These are phyloP conservation scores for Zeuzera pyrina DNA, from an alignment of 2,888 invertebrate genomes.

Conservation along the genomic window DNA sequence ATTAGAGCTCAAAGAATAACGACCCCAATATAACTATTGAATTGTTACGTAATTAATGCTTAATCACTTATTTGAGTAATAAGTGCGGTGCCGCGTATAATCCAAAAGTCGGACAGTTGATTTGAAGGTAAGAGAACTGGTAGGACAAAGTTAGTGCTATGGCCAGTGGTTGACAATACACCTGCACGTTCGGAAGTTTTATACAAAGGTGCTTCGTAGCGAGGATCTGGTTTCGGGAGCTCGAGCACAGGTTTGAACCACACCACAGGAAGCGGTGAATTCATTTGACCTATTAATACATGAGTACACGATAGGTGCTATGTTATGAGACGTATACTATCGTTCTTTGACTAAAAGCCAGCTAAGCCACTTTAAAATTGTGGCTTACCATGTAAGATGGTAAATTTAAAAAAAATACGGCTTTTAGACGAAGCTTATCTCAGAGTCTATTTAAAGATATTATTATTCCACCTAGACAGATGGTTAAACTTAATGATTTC, in stretches of 20 bases:
- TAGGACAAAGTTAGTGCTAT: slow-evolving; percentile 93
- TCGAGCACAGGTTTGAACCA: slow-evolving; percentile 77
- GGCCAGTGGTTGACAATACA: slow-evolving; percentile 90
- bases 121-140: slow-evolving; percentile 80
- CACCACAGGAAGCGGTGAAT: slow-evolving; percentile 78
- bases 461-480: too few relatives aligned
- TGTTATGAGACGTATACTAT: too few relatives aligned
- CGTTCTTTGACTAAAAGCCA: too few relatives aligned
- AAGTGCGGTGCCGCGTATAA: slow-evolving; percentile 89
- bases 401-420: too few relatives aligned
- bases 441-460: too few relatives aligned
- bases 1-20: too few relatives aligned
- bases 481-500: too few relatives aligned
- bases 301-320: too few relatives aligned
- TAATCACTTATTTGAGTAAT: slow-evolving; percentile 86
- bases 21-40: too few relatives aligned
- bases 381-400: too few relatives aligned
- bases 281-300: slow-evolving; percentile 77
- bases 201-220: slow-evolving; percentile 87
- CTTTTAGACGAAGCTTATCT: too few relatives aligned
- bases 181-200: slow-evolving; percentile 92
- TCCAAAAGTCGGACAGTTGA: slow-evolving; percentile 84
- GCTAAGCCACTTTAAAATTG: too few relatives aligned
- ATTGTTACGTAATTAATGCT: slow-evolving; percentile 13
- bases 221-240: slow-evolving; percentile 71